These are phyloP conservation scores for Ostrea edulis DNA, from an alignment of 1,140 invertebrate genomes.

Conservation along the genomic window DNA sequence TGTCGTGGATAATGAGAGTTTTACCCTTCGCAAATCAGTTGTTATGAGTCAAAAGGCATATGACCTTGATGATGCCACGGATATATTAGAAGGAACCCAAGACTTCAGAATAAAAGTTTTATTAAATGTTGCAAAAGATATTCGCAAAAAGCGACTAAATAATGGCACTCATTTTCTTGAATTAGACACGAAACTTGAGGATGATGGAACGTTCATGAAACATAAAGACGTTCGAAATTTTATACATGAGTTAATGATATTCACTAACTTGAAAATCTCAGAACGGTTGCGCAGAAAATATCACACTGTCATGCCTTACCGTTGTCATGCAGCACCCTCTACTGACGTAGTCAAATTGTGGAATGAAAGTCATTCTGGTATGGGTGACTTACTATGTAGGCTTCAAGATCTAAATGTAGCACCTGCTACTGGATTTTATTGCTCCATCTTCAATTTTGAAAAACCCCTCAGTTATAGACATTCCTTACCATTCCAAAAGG, in stretches of 20 bases:
- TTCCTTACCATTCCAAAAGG: neutral
- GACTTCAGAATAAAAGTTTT: neutral
- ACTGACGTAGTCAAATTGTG: neutral
- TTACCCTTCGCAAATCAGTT: neutral
- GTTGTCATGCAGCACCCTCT: neutral
- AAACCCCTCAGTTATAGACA: neutral
- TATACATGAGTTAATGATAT: neutral
- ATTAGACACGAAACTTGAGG: neutral
- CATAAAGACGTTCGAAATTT: neutral
- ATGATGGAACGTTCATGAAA: neutral
- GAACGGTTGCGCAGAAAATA: neutral
- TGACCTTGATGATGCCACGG: neutral
- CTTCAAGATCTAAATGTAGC: neutral
- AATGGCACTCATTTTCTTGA: neutral
- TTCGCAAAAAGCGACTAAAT: neutral
- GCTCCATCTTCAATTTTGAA: neutral
- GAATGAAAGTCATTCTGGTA: neutral
- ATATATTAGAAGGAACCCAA: neutral
- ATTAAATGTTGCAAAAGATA: neutral
- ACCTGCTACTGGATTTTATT: neutral
- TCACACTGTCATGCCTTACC: neutral
- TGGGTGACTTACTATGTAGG: neutral
- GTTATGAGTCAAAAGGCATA: neutral
- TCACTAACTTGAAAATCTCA: neutral
- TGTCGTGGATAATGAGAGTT: neutral